A percentile compares a stretch with the other conserved stretches of the same genome.
Conservation (phyloP, 1,140 invertebrate genomes). For the Drosophila albomicans region DNA sequence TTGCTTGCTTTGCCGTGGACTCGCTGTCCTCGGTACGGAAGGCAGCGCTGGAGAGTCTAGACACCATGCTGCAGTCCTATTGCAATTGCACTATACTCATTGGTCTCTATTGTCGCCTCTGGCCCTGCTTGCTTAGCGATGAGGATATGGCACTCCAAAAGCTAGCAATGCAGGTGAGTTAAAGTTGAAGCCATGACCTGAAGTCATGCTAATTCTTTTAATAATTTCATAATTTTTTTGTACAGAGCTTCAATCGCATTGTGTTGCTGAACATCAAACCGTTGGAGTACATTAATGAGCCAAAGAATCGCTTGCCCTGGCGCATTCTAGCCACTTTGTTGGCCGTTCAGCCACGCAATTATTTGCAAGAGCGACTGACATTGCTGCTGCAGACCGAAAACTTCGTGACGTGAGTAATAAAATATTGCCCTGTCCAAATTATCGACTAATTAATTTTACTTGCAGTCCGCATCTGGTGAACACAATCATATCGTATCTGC, state of each 20-base stretch:
- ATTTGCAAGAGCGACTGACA: conserved; percentile 64
- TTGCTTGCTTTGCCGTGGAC: conserved; percentile 60
- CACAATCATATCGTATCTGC: conserved; percentile 73
- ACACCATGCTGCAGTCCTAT: conserved; percentile 64
- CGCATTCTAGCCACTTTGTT: conserved; percentile 73
- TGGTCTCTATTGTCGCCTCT: conserved; percentile 76
- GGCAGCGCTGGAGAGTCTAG: conserved; percentile 61
- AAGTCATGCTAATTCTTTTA: no score
- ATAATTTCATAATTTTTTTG: not conserved
- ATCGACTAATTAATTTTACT: not conserved
- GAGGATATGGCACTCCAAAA: conserved; percentile 68
- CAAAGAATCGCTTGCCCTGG: conserved; percentile 80
- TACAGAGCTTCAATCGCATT: conserved; percentile 70
- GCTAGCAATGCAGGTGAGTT: conserved; percentile 62
- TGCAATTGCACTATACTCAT: conserved; percentile 72
- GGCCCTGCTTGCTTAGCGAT: conserved; percentile 70
- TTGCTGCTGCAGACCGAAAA: conserved; percentile 52
- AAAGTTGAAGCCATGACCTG: no score
- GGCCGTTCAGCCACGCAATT: conserved; percentile 61
- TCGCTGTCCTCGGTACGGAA: conserved; percentile 68
- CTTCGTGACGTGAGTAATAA: conserved; percentile 51
- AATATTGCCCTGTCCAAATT: not conserved
- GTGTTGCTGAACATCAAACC: conserved; percentile 68
- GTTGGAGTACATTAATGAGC: conserved; percentile 71
- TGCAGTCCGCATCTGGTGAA: conserved; percentile 63